Evolutionary conservation across 2,888 invertebrate genomes (phyloP), one percentile per base, ranked within the genome.

Genomic region (Metallyticus violacea): DNA sequence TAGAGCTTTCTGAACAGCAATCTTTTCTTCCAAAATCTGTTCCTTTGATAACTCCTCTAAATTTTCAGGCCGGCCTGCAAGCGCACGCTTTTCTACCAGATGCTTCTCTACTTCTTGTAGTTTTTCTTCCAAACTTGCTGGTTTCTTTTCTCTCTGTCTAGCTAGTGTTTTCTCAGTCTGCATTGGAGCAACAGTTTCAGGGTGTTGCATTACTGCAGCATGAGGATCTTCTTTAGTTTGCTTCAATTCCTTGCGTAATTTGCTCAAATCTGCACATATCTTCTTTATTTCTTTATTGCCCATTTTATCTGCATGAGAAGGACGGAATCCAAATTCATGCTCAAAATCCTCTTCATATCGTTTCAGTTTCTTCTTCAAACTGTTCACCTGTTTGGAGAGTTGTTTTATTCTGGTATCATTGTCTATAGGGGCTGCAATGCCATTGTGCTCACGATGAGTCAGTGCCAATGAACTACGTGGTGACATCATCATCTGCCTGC

Each of bases 1-100:
- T 86, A 99, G 92, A 0, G 97, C 97, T 90, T 97, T 96, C 91
- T 99, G 99, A 40, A 99, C 96, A 40, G 97, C 96, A 1, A 96
- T 93, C 92, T 99, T 99, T 92, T 99, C 99, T 28, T 97, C 97
- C 78, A 96, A 93, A 86, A 99, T 92, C 90, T 99, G 97, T 7
- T 97, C 95, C 81, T 95, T 93, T 1, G 94, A 94, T 94, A 99
- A 95, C 85, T 94, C 93, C 7, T 96, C 96, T 85, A 97, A 93
- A 79, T 93, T 93, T 81, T 94, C 93, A 0, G 96, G 93, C 28
- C 98, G 90, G 28, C 91, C 90, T 1, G 90, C 90, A 5, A 91
- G 89, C 40, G 89, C 89, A 26, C 93, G 94, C 87, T 96, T 96
- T n/a, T 95, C 94, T n/a, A 94, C 93, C 88, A 95, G 93, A 9